These are phyloP conservation scores for Arrhopalites spinosus DNA, from an alignment of 2,888 invertebrate species.

Conservation along the genomic window DNA sequence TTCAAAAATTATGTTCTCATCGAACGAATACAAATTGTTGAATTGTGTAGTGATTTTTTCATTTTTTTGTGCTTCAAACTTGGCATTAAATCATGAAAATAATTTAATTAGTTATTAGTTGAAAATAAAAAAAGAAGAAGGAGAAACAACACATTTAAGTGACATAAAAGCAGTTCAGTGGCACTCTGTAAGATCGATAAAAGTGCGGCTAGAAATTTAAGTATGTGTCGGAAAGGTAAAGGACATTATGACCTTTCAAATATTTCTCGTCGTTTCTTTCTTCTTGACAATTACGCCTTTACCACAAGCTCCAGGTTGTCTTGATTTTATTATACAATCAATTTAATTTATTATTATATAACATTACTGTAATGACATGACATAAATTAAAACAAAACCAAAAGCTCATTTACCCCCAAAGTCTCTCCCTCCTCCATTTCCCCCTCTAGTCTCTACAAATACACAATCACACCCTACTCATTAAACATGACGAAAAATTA, in stretches of 20 bases:
- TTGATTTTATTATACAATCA: background rate
- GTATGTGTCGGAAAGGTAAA: conserved; percentile 48
- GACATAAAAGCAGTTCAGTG: background rate
- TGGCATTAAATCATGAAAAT: too few species aligned
- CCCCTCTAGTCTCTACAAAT: background rate
- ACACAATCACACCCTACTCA: background rate
- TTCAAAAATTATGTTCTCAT: too few species aligned
- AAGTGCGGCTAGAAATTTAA: conserved; percentile 43
- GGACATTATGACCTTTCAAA: conserved; percentile 33
- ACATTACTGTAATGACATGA: background rate
- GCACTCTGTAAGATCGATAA: background rate
- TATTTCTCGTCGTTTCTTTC: conserved; percentile 18
- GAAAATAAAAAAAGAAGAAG: too few species aligned
- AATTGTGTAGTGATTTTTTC: too few species aligned
- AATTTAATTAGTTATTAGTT: too few species aligned
- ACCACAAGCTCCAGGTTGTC: conserved; percentile 6
- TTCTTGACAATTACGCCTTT: conserved; percentile 8
- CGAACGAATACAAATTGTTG: too few species aligned
- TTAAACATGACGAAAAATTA: background rate
- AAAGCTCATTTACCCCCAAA: too few species aligned
- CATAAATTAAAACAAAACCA: too few species aligned
- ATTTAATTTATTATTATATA: background rate
- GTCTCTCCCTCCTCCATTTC: too few species aligned
- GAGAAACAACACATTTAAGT: too few species aligned
- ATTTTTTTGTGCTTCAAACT: too few species aligned